Base-by-base conservation (phyloP, 2,113 vertebrate species). In the Vulpes lagopus region DNA sequence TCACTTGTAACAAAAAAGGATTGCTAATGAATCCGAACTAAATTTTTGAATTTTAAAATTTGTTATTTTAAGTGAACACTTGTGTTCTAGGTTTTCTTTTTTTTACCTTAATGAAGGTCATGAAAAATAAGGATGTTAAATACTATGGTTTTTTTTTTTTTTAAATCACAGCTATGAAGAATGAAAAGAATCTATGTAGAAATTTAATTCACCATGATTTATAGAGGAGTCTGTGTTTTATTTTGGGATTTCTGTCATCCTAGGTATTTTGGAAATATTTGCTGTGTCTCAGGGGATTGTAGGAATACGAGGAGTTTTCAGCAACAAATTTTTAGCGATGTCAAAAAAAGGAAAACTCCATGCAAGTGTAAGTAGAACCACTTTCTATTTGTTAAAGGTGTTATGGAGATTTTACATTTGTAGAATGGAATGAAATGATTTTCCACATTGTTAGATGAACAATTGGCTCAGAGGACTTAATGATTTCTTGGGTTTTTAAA, bases 221-320 rank as follows among this genome's bases (percentile, higher is more conserved):
- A 97, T 98, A 97, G 96, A 98, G 96, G 98, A 98, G 97, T 98
- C 91, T 98, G 98, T 99, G 98, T 98, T 98, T 99, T 99, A 99
- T 98, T 99, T 97, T 99, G 98, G 98, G 98, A 98, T 99, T 99
- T 99, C 98, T 99, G 99, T 99, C 99, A 97, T 99, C 98, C 98
- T 99, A 99, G 99, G 99, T 99, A 98, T 99, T 98, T 99, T 99
- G 99, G 99, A 99, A 99, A 99, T 99, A 98, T 99, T 99, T 99
- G 99, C 99, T 71, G 98, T 99, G 97, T 99, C 99, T 99, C 99
- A 99, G 98, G 99, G 99, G 98, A 99, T 99, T 98, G 99, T 99
- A 97, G 99, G 99, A 98, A 99, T 99, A 99, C 99, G 99, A 98
- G 99, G 99, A 98, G 99, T 99, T 99, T 99, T 99, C 99, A 99